Evolutionary conservation across 2,888 invertebrate species (phyloP).

Genomic region (Drosophila ochracea): DNA sequence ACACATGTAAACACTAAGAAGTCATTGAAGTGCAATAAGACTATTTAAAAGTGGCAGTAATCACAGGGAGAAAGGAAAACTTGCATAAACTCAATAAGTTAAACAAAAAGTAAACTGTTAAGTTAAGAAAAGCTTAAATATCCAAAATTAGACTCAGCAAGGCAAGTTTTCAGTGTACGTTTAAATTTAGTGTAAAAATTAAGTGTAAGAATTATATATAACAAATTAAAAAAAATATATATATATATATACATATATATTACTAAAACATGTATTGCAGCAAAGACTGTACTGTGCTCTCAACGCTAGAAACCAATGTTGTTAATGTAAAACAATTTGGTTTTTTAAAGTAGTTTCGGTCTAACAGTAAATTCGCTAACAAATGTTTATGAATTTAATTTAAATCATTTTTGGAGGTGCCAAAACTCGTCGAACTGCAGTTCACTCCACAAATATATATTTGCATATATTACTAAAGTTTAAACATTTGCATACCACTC

Average conservation of each 20-base stretch:
- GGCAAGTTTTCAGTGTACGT: background rate
- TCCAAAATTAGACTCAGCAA: background rate
- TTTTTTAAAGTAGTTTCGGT: background rate
- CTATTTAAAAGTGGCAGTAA: conserved; percentile 2
- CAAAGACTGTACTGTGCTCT: background rate
- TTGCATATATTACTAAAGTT: conserved; percentile 39
- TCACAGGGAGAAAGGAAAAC: background rate
- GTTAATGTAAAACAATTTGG: background rate
- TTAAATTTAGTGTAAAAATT: background rate
- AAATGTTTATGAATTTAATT: conserved; percentile 1
- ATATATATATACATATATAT: background rate
- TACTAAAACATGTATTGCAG: background rate
- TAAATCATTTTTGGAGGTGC: conserved; percentile 36
- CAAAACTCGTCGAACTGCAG: conserved; percentile 17
- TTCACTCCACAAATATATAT: conserved; percentile 15
- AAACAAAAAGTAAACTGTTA: background rate
- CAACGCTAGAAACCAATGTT: background rate
- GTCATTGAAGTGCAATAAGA: conserved; percentile 34
- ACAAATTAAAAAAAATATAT: background rate
- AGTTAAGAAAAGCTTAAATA: background rate
- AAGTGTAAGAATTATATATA: background rate
- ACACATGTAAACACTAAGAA: background rate
- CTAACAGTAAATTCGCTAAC: background rate
- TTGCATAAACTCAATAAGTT: background rate
- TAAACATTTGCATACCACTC: background rate